Percentiles rank a stretch among this genome's conserved stretches.
phyloP scores from a whole-genome alignment of 2,888 invertebrate genomes.

The Phragmatobia fuliginosa region DNA sequence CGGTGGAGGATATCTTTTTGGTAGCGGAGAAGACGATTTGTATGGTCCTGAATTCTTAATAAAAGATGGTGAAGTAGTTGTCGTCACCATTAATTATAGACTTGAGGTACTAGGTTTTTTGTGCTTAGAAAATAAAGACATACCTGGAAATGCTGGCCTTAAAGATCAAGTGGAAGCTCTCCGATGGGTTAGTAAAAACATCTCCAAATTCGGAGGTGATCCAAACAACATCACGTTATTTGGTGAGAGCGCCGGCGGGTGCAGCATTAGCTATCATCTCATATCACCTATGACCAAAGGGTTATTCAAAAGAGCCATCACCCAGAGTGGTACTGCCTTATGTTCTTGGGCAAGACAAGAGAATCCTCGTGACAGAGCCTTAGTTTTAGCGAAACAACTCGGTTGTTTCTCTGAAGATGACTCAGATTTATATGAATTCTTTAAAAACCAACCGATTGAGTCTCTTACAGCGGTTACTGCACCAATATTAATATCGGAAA shows the following conservation, averaged over 20 bases:
- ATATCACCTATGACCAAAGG: slow-evolving; percentile 67
- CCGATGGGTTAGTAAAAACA: slow-evolving; percentile 59
- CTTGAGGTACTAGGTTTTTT: slow-evolving; percentile 59
- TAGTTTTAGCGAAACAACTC: slow-evolving; percentile 45
- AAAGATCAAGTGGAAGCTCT: slow-evolving; percentile 61
- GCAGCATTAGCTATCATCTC: slow-evolving; percentile 57
- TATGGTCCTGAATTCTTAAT: slow-evolving; percentile 59
- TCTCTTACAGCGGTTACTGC: slow-evolving; percentile 28
- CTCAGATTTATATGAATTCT: slow-evolving; percentile 39
- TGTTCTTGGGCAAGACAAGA: slow-evolving; percentile 81
- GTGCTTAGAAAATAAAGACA: slow-evolving; percentile 54
- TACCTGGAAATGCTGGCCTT: slow-evolving; percentile 62
- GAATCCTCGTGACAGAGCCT: slow-evolving; percentile 76
- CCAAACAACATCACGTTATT: slow-evolving; percentile 58
- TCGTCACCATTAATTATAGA: slow-evolving; percentile 57
- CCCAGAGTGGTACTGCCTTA: slow-evolving; percentile 88
- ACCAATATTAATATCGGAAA: slow-evolving; percentile 31
- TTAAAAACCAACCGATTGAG: slow-evolving; percentile 41
- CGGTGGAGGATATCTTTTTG: slow-evolving; percentile 51
- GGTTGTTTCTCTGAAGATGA: slow-evolving; percentile 46
- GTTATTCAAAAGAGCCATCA: slow-evolving; percentile 77
- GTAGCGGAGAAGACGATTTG: slow-evolving; percentile 51
- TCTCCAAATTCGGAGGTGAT: slow-evolving; percentile 57
- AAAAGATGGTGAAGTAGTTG: slow-evolving; percentile 50
- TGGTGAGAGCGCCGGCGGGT: slow-evolving; percentile 66